Evolutionary conservation across 2,797 vertebrate species (phyloP).

Genomic region (Paedocypris micromegethes): DNA sequence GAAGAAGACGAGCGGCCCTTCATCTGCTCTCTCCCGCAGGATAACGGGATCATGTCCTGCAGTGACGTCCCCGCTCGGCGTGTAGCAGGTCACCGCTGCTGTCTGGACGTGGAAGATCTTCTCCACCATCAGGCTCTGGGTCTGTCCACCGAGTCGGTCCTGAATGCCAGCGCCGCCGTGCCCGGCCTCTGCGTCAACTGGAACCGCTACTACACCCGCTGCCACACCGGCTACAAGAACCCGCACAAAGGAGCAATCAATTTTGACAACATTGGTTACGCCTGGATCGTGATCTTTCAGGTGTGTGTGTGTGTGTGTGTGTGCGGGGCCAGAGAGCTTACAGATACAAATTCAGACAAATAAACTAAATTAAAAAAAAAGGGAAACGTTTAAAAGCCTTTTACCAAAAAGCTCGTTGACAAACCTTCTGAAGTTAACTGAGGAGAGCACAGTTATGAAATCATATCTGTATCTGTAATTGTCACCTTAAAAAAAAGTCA

Average conservation of each 20-base stretch:
- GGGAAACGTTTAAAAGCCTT: no score
- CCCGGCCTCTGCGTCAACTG: constrained; percentile 91
- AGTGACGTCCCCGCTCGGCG: constrained; percentile 82
- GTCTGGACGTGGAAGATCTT: constrained; percentile 86
- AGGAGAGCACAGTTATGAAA: no score
- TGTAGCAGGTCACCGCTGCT: constrained; percentile 83
- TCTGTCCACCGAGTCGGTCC: constrained; percentile 69
- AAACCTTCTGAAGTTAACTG: no score
- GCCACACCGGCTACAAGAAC: constrained; percentile 83
- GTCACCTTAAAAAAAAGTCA: no score
- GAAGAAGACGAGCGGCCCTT: constrained; percentile 94
- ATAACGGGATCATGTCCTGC: constrained; percentile 97
- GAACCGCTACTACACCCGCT: constrained; percentile 93
- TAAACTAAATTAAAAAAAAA: no score
- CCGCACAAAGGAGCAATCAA: constrained; percentile 97
- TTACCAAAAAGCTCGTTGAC: no score
- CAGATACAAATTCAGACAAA: no score
- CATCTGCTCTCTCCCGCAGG: constrained; percentile 91
- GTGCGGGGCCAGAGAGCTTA: no score
- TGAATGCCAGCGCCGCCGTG: constrained; percentile 69
- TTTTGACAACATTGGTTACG: constrained; percentile 97
- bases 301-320: constrained; percentile 53
- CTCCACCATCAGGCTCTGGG: constrained; percentile 78
- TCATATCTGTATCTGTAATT: no score
- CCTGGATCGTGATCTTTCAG: constrained; percentile 99